phyloP scores from a whole-genome alignment of 1,140 invertebrate species.

The Camponotus pennsylvanicus region DNA sequence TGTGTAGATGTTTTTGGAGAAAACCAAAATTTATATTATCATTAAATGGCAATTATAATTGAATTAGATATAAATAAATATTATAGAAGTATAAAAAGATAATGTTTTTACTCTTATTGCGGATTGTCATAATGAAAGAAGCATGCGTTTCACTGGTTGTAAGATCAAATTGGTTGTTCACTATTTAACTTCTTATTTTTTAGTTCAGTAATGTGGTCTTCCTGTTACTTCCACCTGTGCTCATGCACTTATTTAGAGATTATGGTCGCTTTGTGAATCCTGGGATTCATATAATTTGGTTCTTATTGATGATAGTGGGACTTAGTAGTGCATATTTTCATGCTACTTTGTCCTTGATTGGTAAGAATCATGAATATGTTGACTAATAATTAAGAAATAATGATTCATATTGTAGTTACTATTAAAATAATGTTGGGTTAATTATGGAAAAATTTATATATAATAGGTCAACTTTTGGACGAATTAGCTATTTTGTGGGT shows the following conservation, averaged over 20 bases:
- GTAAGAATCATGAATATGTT: conserved; percentile 81
- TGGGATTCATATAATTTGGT: conserved; percentile 92
- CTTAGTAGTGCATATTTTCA: conserved; percentile 94
- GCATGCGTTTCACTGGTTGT: neutral
- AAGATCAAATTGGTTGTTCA: neutral
- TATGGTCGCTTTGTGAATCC: conserved; percentile 91
- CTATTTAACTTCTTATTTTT: conserved; percentile 21
- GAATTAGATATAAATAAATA: neutral
- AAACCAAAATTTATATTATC: neutral
- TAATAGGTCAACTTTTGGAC: conserved; percentile 91
- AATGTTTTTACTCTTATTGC: neutral
- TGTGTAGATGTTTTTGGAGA: neutral
- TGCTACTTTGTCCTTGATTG: conserved; percentile 92
- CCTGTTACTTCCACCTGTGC: conserved; percentile 91
- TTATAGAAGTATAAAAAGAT: neutral
- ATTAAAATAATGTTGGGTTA: conserved; percentile 3
- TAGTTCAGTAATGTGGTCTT: conserved; percentile 93
- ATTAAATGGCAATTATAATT: neutral
- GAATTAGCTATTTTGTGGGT: conserved; percentile 94
- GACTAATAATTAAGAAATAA: conserved; percentile 7
- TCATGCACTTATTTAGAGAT: conserved; percentile 92
- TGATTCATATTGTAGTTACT: neutral
- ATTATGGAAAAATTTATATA: conserved; percentile 29
- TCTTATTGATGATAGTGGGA: conserved; percentile 92
- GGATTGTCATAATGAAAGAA: neutral